These are phyloP conservation scores for Willowsia nigromaculata DNA, from an alignment of 2,888 invertebrate species.

Conservation along the genomic window DNA sequence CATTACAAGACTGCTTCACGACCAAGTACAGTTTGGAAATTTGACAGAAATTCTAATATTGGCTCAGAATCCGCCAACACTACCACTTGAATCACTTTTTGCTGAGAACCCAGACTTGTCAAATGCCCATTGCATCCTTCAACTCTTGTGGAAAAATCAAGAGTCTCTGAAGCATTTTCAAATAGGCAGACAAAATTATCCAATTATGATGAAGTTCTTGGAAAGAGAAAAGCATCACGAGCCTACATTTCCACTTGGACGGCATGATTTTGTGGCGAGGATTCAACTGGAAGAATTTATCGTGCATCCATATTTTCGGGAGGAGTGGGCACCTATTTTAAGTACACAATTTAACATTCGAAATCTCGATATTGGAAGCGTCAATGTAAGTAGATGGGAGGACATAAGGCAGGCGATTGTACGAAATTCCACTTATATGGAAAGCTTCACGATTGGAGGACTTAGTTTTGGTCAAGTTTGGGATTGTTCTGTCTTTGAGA, in stretches of 20 bases:
- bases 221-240: background rate
- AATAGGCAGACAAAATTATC: constrained; percentile 64
- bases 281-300: constrained; percentile 70
- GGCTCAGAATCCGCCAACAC: constrained; percentile 74
- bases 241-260: constrained; percentile 7
- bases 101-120: constrained; percentile 45
- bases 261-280: constrained; percentile 36
- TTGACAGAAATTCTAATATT: constrained; percentile 70
- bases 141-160: constrained; percentile 62
- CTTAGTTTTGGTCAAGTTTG: constrained; percentile 74
- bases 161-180: constrained; percentile 53
- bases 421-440: constrained; percentile 40
- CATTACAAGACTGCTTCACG: constrained; percentile 68
- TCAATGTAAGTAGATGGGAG: constrained; percentile 73
- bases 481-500: constrained; percentile 72
- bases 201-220: constrained; percentile 65
- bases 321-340: constrained; percentile 74
- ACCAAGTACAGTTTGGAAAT: constrained; percentile 63
- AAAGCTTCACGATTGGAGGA: constrained; percentile 70
- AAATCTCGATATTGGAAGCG: constrained; percentile 69
- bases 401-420: constrained; percentile 65
- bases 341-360: constrained; percentile 54
- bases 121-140: constrained; percentile 64
- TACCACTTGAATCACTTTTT: constrained; percentile 71
- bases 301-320: constrained; percentile 74